Evolutionary conservation across 35 echinoderm and acorn worm species (phyloP).

Genomic region (Nesometra sesokonis): DNA sequence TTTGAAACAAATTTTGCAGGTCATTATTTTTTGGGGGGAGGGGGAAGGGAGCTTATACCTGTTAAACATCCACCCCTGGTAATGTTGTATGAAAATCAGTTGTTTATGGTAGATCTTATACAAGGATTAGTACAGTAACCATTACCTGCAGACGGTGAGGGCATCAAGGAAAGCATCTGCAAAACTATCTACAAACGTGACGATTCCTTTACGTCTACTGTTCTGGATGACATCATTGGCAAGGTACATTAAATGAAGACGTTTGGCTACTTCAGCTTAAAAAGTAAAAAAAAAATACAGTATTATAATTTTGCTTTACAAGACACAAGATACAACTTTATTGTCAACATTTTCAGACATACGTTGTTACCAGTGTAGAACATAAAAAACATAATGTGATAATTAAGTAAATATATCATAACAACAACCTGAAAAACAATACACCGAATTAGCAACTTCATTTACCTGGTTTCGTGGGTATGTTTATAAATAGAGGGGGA

Average conservation of each 20-base stretch:
- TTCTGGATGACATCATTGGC: conserved; percentile 96
- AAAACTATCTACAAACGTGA: conserved; percentile 72
- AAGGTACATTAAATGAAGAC: conserved; percentile 66
- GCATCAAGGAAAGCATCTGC: conserved; percentile 60
- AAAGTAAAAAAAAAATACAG: conserved; percentile 5
- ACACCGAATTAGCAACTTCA: too few relatives aligned
- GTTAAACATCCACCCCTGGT: too few relatives aligned
- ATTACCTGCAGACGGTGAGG: conserved; percentile 68
- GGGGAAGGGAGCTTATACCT: too few relatives aligned
- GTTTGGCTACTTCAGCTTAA: conserved; percentile 22
- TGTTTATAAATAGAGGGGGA: too few relatives aligned
- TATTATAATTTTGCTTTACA: background rate
- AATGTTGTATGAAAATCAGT: too few relatives aligned
- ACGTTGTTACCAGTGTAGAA: too few relatives aligned
- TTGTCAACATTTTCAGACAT: background rate
- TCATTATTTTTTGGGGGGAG: too few relatives aligned
- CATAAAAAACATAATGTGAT: too few relatives aligned
- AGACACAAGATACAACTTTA: background rate
- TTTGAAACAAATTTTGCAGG: too few relatives aligned
- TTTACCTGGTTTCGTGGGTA: too few relatives aligned
- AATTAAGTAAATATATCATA: too few relatives aligned
- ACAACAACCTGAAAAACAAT: too few relatives aligned
- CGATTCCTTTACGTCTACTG: conserved; percentile 73
- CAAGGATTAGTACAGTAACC: background rate
- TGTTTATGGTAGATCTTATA: background rate